phyloP scores from a whole-genome alignment of 1,140 invertebrate species.

The Asobara japonica region DNA sequence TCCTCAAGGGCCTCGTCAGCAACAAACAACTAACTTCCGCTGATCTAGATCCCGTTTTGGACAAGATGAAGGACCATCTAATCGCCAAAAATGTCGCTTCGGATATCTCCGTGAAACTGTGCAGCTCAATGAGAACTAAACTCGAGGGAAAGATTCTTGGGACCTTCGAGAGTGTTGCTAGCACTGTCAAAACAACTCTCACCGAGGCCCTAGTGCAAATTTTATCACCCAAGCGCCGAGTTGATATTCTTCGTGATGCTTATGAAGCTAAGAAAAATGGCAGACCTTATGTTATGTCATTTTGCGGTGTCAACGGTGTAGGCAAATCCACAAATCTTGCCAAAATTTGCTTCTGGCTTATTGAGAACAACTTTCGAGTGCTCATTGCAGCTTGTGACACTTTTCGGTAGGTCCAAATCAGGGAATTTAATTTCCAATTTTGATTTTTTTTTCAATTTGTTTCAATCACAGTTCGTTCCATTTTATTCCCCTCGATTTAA shows the following conservation, averaged over 20 bases:
- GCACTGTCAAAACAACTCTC: constrained; percentile 83
- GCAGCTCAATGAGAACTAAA: constrained; percentile 92
- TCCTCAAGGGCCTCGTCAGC: constrained; percentile 89
- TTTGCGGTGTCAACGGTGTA: constrained; percentile 99
- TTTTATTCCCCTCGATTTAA: too few species aligned
- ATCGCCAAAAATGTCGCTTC: constrained; percentile 98
- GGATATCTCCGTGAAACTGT: constrained; percentile 94
- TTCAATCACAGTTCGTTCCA: too few species aligned
- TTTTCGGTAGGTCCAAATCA: constrained; percentile 73
- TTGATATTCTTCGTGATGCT: constrained; percentile 97
- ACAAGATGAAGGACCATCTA: constrained; percentile 96
- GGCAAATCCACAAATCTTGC: constrained; percentile 99
- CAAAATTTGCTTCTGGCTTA: constrained; percentile 99
- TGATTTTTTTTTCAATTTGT: too few species aligned
- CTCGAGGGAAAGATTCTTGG: constrained; percentile 94
- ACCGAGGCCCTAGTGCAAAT: constrained; percentile 90
- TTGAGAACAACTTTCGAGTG: constrained; percentile 96
- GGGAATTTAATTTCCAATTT: neutral
- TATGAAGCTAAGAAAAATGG: constrained; percentile 84
- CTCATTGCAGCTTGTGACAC: constrained; percentile 99
- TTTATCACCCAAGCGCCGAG: constrained; percentile 90
- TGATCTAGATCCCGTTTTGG: constrained; percentile 86
- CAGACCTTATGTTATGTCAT: constrained; percentile 94
- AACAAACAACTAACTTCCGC: constrained; percentile 79
- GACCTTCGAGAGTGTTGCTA: constrained; percentile 91